Conservation (phyloP, 2,113 vertebrate species). For the Nothocercus nigrocapillus region DNA sequence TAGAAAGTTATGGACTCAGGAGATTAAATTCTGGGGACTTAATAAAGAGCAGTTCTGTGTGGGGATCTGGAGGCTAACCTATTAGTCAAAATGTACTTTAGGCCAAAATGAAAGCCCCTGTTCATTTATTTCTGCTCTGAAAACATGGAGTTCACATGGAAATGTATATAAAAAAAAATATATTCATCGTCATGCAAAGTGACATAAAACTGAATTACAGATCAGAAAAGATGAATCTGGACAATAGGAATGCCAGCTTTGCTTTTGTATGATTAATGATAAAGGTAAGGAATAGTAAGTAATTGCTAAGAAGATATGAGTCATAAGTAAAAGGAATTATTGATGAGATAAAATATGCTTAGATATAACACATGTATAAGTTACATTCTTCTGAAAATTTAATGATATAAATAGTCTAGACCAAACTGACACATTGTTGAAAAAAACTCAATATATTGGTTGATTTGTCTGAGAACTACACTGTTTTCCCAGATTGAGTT, state of each 20-base stretch:
- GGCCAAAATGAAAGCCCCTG: constrained; percentile 75
- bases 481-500: not conserved
- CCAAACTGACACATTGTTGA: not conserved
- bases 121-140: constrained; percentile 84
- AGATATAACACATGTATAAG: not conserved
- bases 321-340: constrained; percentile 38
- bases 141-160: constrained; percentile 50
- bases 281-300: constrained; percentile 33
- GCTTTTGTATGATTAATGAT: constrained; percentile 47
- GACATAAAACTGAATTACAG: constrained; percentile 64
- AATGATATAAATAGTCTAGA: constrained; percentile 6
- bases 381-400: constrained; percentile 34
- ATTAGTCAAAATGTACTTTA: constrained; percentile 83
- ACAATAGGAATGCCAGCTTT: constrained; percentile 35
- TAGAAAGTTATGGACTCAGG: constrained; percentile 15
- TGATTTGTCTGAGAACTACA: not conserved
- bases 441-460: not conserved
- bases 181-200: constrained; percentile 46
- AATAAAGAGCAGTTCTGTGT: constrained; percentile 56
- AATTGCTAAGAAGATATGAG: constrained; percentile 46
- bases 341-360: constrained; percentile 44
- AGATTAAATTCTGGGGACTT: constrained; percentile 58
- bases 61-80: constrained; percentile 62
- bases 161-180: constrained; percentile 33
- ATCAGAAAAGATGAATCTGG: constrained; percentile 67